Evolutionary conservation across 2,797 vertebrate species (phyloP), one percentile per base, ranked within the genome.

Genomic region (Pseudomugil gertrudae): DNA sequence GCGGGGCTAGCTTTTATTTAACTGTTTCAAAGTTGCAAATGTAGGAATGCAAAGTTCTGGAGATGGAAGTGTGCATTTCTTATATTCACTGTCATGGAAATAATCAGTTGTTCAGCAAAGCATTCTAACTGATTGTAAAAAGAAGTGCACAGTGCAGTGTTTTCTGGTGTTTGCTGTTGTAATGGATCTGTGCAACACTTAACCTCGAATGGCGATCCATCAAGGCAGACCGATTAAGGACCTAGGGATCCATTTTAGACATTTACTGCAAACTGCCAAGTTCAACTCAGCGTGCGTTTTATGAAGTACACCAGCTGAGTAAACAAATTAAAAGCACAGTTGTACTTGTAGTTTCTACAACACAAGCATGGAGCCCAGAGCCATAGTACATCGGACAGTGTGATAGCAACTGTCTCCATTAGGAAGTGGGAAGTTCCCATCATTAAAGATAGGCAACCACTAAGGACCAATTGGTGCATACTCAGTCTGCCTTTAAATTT

Each of bases 321-420:
- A 93, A 93, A 93, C 92, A 92, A 90, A 93, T 92, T 86, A 92
- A 93, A n/a, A n/a, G n/a, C n/a, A n/a, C n/a, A n/a, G n/a, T 94
- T 75, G 83, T 79, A 77, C 75, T 70, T 83, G 78, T 78, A 14
- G 84, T 83, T 87, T 93, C 84, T 87, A 81, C 71, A 85, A 88
- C 84, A 80, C 81, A 69, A 80, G 45, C 69, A 60, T 24, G 67
- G 15, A 35, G 83, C 85, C 73, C 80, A 72, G 84, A 82, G 85
- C 81, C 80, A 89, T 88, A 86, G 80, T 93, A 90, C 85, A 92
- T 92, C 91, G 92, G 74, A 58, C 78, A 84, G 89, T 90, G 84
- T 84, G 88, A 92, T 89, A 83, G 89, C 38, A 52, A 78, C 82
- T 90, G 88, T 87, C 89, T 82, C 72, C 81, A 77, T 65, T 60